These are phyloP conservation scores for Coranthus polyacanthus DNA, from an alignment of 2,797 vertebrate species.

Conservation along the genomic window DNA sequence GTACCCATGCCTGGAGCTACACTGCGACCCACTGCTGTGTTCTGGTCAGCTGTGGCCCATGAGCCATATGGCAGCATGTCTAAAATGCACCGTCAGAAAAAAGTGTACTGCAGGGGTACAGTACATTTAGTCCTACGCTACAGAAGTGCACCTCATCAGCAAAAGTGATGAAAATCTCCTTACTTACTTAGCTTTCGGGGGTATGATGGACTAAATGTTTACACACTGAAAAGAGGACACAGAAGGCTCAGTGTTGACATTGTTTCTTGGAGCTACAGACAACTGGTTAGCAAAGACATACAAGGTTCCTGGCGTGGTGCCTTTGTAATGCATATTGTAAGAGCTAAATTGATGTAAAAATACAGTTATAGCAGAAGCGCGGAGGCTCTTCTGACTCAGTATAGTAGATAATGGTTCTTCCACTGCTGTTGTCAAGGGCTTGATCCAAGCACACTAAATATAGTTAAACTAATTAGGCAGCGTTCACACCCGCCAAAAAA, in stretches of 20 bases:
- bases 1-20: conserved; percentile 32
- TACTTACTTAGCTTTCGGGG: conserved; percentile 18
- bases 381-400: conserved; percentile 7
- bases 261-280: not conserved
- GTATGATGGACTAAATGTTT: conserved; percentile 19
- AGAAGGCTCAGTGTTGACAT: not conserved
- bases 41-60: conserved; percentile 53
- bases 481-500: conserved; percentile 12
- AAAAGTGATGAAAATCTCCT: conserved; percentile 41
- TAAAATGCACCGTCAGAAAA: conserved; percentile 60
- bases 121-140: conserved; percentile 51
- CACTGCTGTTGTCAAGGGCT: conserved; percentile 18
- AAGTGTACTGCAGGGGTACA: conserved; percentile 26
- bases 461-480: conserved; percentile 64
- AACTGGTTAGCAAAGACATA: not conserved
- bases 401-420: conserved; percentile 12
- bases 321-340: not conserved
- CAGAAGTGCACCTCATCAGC: conserved; percentile 44
- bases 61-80: conserved; percentile 52
- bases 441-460: conserved; percentile 50
- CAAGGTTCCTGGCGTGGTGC: not conserved
- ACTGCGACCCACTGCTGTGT: conserved; percentile 37
- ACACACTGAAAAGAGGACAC: conserved; percentile 26
- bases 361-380: not conserved
- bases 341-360: conserved; percentile 9